These are phyloP conservation scores for Lasioglossum lativentre DNA, from an alignment of 2,888 invertebrate species.

Conservation along the genomic window DNA sequence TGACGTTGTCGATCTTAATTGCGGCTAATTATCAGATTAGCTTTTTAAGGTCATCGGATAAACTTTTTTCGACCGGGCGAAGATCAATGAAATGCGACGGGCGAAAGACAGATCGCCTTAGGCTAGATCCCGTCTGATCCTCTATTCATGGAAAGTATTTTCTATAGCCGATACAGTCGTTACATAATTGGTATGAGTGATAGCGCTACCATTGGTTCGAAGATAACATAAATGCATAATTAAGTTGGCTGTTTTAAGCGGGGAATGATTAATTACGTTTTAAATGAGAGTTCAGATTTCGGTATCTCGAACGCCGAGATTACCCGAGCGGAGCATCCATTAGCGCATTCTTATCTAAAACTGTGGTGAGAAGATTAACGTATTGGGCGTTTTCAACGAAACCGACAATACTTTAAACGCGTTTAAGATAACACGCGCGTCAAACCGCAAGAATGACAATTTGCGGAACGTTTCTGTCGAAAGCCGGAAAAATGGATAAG, in stretches of 20 bases:
- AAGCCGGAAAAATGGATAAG: background rate
- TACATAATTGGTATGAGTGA: background rate
- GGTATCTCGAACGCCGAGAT: background rate
- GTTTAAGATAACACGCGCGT: background rate
- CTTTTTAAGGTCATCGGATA: background rate
- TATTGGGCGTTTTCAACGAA: background rate
- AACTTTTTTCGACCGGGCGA: background rate
- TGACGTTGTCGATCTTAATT: constrained; percentile 4
- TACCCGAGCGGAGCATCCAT: background rate
- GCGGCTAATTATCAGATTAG: background rate
- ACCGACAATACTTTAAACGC: background rate
- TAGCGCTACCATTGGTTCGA: background rate
- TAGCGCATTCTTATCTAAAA: background rate
- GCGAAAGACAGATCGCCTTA: background rate
- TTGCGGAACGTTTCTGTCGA: background rate
- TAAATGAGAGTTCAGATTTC: background rate
- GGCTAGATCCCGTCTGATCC: background rate
- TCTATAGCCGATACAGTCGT: background rate
- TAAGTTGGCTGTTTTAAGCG: background rate
- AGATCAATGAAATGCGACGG: background rate
- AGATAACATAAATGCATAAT: background rate
- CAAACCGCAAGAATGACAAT: background rate
- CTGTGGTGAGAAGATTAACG: background rate
- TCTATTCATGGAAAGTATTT: background rate
- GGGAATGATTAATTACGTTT: background rate